Base-by-base conservation (phyloP, 2,797 vertebrate species). In the Eutrigla gurnardus region DNA sequence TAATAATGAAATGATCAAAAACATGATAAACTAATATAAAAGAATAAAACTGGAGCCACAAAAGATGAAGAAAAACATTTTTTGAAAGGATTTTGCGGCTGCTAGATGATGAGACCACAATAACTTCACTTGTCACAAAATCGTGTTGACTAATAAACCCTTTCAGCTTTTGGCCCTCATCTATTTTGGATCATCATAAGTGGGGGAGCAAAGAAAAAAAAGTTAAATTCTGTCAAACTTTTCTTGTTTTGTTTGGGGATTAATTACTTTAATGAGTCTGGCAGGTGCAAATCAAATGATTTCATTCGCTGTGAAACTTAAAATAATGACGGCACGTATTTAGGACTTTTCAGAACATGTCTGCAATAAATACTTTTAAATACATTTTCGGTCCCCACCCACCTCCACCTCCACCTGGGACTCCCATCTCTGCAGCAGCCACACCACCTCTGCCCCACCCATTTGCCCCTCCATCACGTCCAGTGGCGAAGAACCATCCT, bases 401-500 rank as follows among this genome's bases (percentile, higher is more conserved):
- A 25, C 25, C 25, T 65, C 35, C 5, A 43, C 54, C 63, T 62
- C 14, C 81, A 77, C 35, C 54, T 73, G 42, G 37, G 15, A 76
- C 60, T 66, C 47, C 9, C n/a, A 45, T 70, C 42, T 64, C 54
- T 45, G 6, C 61, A 68, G 52, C 62, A 35, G 15, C 33, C 49
- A 2, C 14, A 9, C 25, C 66, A 42, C 59, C 47, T 60, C 32
- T 65, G 65, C 62, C 50, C 42, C 42, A 18, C 65, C 65, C 25
- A 13, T 68, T 39, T 6, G 67, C 66, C 69, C 54, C 25, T 53
- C 37, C 9, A 75, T 85, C 65, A 77, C 62, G 80, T 75, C 66
- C 54, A 80, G 68, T 63, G 67, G 63, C n/a, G 14, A 49, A 67
- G 55, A 87, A 78, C 61, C 77, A 61, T 82, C 65, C 67, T 73